Conservation (phyloP, 2,797 vertebrate genomes). For the Triplophysa yarkandensis region DNA sequence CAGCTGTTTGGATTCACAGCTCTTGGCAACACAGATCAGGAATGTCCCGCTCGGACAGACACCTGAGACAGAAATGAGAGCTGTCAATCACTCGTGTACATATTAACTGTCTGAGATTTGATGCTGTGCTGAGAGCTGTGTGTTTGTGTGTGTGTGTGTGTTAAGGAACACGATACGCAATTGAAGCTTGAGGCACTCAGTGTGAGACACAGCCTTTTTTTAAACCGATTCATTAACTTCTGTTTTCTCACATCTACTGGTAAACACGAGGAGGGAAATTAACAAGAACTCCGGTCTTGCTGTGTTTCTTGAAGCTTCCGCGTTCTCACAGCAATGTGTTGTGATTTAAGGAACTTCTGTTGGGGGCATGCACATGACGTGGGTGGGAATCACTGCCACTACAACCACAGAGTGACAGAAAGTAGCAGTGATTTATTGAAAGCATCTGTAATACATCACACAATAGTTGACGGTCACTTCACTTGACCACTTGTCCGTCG, state of each 20-base stretch:
- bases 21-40: conserved; percentile 34
- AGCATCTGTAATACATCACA: too few relatives aligned
- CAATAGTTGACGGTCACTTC: too few relatives aligned
- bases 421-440: too few relatives aligned
- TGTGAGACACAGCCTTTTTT: background rate
- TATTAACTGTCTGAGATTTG: conserved; percentile 14
- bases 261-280: conserved; percentile 23
- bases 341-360: background rate
- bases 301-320: conserved; percentile 4
- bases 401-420: background rate
- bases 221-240: conserved; percentile 28
- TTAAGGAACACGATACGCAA: conserved; percentile 12
- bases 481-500: too few relatives aligned
- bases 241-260: conserved; percentile 19
- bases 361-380: background rate
- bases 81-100: conserved; percentile 27
- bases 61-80: conserved; percentile 39
- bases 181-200: conserved; percentile 20
- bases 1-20: conserved; percentile 61
- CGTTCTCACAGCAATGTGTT: background rate
- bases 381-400: background rate
- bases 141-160: background rate
- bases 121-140: conserved; percentile 2
- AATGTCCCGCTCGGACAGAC: conserved; percentile 25
- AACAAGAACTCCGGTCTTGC: background rate